Evolutionary conservation across 2,888 invertebrate species (phyloP).

Genomic region (Pristionchus japonicus): DNA sequence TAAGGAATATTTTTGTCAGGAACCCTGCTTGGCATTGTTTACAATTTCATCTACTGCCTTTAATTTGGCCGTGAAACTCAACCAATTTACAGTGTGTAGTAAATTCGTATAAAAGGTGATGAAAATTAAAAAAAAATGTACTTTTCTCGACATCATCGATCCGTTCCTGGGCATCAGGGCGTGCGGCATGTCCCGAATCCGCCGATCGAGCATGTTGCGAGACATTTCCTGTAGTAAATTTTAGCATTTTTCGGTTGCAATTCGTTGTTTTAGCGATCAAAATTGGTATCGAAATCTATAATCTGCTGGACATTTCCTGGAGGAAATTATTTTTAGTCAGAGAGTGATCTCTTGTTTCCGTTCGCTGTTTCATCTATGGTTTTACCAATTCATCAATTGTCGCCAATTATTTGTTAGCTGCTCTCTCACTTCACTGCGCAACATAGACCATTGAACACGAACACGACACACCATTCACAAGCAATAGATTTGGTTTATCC

Average conservation of each 20-base stretch:
- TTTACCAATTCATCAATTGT: too few species aligned
- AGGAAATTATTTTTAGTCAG: too few species aligned
- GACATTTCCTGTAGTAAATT: constrained; percentile 17
- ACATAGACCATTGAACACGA: not conserved
- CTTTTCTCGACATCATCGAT: not conserved
- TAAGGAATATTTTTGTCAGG: too few species aligned
- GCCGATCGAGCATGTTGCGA: constrained; percentile 6
- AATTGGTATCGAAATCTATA: too few species aligned
- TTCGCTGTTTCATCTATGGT: too few species aligned
- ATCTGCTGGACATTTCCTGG: too few species aligned
- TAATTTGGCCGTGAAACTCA: not conserved
- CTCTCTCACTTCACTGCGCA: not conserved
- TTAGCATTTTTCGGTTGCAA: not conserved
- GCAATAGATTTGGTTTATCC: constrained; percentile 14
- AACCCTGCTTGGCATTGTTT: too few species aligned
- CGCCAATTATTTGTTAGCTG: too few species aligned
- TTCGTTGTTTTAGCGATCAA: too few species aligned
- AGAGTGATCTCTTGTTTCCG: not conserved
- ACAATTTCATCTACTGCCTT: too few species aligned
- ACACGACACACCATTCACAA: not conserved
- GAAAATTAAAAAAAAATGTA: not conserved
- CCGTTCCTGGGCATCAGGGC: constrained; percentile 12
- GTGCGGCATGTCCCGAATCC: constrained; percentile 31
- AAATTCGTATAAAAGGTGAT: too few species aligned
- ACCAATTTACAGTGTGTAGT: not conserved